Evolutionary conservation across 2,113 vertebrate species (phyloP), one percentile per base, ranked within the genome.

Genomic region (Calidris pygmaea): DNA sequence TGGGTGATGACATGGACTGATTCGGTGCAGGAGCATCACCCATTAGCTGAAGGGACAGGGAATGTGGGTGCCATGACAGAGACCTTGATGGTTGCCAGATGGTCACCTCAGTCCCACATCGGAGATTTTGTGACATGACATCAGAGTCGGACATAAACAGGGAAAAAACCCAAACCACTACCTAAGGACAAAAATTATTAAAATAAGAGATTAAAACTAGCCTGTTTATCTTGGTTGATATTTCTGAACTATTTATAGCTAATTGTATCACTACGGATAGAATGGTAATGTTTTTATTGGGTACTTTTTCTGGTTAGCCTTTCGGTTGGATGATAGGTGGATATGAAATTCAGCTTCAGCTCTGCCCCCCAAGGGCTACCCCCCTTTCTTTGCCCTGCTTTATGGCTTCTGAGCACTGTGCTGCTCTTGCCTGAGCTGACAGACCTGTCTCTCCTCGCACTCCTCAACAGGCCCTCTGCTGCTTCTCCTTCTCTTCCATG

Each of bases 291-390:
- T 27, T 60, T 93, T 67, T 76, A 58, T 55, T 73, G 6, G 1
- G 6, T 24, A 39, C 20, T 19, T 73, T 68, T 92, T 79, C 71
- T 50, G n/a, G 4, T 68, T 87, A 89, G 27, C 6, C 16, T 72
- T 91, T 77, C 71, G 70, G 3, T 6, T 88, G 59, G 4, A 66
- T 75, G 29, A 45, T 12, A 86, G 23, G 8, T 1, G 1, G 14
- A 66, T 19, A 34, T 9, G 22, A 78, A 93, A 81, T 70, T 81
- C 41, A 86, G 10, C 43, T 82, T 86, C 81, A 41, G 41, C 7
- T 12, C 34, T 6, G 2, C 26, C 3, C 23, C 3, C 4, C 26
- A 2, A 7, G 27, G 66, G 50, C 10, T 7, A 12, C 26, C 41
- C 73, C 12, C 60, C 37, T 83, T 87, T 32, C 35, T 77, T 48